phyloP scores from a whole-genome alignment of 1,140 invertebrate genomes.

The Brachionus plicatilis region DNA sequence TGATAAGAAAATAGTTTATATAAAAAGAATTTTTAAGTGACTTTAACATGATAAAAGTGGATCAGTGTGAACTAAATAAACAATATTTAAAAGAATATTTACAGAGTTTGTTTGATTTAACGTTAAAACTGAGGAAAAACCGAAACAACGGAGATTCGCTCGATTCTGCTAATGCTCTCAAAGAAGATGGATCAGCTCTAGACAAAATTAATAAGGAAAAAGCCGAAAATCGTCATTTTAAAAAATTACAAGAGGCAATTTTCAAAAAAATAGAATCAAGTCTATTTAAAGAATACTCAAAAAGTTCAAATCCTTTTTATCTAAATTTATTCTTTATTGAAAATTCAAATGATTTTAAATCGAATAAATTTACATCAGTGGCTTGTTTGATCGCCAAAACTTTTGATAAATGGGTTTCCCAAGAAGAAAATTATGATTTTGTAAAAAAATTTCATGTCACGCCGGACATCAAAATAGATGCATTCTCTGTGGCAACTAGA shows the following conservation, averaged over 20 bases:
- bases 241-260: constrained; percentile 20
- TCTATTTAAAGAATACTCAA: not conserved
- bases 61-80: constrained; percentile 21
- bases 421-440: not conserved
- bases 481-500: constrained; percentile 44
- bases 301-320: constrained; percentile 44
- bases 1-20: not conserved
- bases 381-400: constrained; percentile 46
- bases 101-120: constrained; percentile 6
- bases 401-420: constrained; percentile 46
- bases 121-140: not conserved
- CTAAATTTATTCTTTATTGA: constrained; percentile 44
- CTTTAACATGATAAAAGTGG: not conserved
- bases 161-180: not conserved
- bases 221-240: not conserved
- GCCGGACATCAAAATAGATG: constrained; percentile 43
- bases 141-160: not conserved
- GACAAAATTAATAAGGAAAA: not conserved
- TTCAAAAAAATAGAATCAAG: constrained; percentile 31
- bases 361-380: constrained; percentile 46
- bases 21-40: not conserved
- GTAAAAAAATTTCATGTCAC: constrained; percentile 38
- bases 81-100: constrained; percentile 13
- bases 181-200: not conserved
- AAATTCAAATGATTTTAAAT: constrained; percentile 43